phyloP scores from a whole-genome alignment of 2,797 vertebrate genomes.

The Molossus alvarezi region DNA sequence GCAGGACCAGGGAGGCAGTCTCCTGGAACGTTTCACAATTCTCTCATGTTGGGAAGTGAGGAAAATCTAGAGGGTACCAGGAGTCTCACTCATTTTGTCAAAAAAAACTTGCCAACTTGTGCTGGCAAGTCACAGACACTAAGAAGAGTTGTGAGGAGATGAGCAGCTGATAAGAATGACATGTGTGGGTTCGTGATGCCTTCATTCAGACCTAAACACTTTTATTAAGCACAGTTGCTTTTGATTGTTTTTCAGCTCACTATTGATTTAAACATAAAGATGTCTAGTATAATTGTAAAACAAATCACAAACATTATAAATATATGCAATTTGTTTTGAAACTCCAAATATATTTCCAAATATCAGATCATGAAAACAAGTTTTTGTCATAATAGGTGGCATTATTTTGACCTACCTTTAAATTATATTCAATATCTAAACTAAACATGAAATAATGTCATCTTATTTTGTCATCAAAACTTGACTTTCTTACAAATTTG shows the following conservation, averaged over 20 bases:
- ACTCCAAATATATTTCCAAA: neutral
- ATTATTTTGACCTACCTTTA: slow-evolving; percentile 12
- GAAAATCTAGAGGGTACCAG: neutral
- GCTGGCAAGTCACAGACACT: neutral
- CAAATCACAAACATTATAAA: neutral
- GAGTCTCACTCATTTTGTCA: neutral
- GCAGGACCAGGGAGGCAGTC: neutral
- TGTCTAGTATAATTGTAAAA: neutral
- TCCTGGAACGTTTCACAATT: neutral
- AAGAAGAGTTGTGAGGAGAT: neutral
- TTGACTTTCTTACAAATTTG: neutral
- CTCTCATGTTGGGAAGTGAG: neutral
- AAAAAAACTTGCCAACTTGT: neutral
- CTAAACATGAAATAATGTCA: neutral
- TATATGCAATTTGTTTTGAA: slow-evolving; percentile 3
- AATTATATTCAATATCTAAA: neutral
- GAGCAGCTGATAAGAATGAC: neutral
- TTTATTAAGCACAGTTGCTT: neutral
- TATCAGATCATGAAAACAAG: neutral
- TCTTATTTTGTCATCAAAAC: slow-evolving; percentile 2
- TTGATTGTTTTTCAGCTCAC: neutral
- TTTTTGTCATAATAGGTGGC: neutral
- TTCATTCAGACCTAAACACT: neutral
- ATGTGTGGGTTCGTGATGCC: neutral
- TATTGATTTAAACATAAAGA: neutral